Conservation (phyloP, 2,113 vertebrate genomes). For the Silurus glanis region DNA sequence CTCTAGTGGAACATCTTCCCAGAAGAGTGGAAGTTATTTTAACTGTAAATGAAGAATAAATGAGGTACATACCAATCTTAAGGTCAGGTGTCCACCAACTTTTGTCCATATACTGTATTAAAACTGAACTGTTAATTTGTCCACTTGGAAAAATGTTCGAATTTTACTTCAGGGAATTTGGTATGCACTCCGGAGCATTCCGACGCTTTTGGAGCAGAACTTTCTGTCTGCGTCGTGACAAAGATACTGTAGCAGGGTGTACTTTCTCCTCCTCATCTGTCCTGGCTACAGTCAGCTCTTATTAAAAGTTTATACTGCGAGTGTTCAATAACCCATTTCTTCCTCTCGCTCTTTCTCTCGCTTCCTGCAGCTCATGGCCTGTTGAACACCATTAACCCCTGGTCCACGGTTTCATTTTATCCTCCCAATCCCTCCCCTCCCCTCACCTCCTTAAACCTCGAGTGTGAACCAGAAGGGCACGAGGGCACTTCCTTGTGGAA, state of each 20-base stretch:
- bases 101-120: too few relatives aligned
- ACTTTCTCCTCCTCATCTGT: constrained; percentile 6
- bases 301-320: constrained; percentile 42
- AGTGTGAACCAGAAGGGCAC: constrained; percentile 38
- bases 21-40: too few relatives aligned
- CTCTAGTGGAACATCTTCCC: too few relatives aligned
- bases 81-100: too few relatives aligned
- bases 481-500: background rate
- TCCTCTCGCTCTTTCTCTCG: constrained; percentile 16
- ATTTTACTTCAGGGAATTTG: background rate
- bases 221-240: background rate
- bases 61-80: too few relatives aligned
- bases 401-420: constrained; percentile 30
- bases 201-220: background rate
- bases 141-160: background rate
- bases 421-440: background rate
- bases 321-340: constrained; percentile 44
- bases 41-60: too few relatives aligned
- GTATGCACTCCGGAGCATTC: background rate
- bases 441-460: background rate
- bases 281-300: constrained; percentile 27
- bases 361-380: constrained; percentile 56
- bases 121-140: background rate
- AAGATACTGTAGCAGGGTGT: constrained; percentile 39
- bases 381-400: constrained; percentile 53